Base-by-base conservation (phyloP, 1,140 invertebrate species). In the Oedothorax gibbosus region DNA sequence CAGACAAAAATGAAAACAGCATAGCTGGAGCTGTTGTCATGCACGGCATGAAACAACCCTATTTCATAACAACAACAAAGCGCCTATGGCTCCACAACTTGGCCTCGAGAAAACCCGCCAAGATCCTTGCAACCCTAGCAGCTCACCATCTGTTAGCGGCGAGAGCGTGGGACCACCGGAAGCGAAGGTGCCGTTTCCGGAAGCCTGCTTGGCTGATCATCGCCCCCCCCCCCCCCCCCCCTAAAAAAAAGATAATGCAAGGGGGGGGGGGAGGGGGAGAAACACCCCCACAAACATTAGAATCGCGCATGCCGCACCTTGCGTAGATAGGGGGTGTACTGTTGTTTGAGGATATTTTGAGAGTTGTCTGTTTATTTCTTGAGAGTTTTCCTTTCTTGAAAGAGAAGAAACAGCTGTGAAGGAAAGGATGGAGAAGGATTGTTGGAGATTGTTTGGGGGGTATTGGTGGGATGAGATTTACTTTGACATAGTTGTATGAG, bases 171-270 rank as follows among this genome's bases (percentile, higher is more conserved):
- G 78, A 65, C 51, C 78, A 53, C 51, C 78, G 64, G 78, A 65
- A 81, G 64, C 64, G n/a, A 49, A 20, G 50, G 35, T 54, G 64
- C 21, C 77, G 64, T 60, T 81, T 81, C 78, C 78, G 78, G 78
- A 81, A 81, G 78, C 78, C 71, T 81, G 78, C 78, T 71, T 81
- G 53, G 78, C 51, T 81, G 78, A 69, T 81, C 68, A 69, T 81
- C 66, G 50, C 21, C 76, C 64, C 51, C 49, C 66, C 21, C 20
- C 65, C 12, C 54, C 78, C 53, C 57, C 66, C 53, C 65, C 66
- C 53, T 21, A 35, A 35, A 68, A 35, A 35, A 35, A 35, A 35
- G 35, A 35, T 35, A 35, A 35, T 35, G 35, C 35, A 35, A 35
- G 1, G 35, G 35, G 35, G 35, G 35, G 35, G 35, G 35, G 35